Evolutionary conservation across 2,797 vertebrate genomes (phyloP), one percentile per base, ranked within the genome.

Genomic region (Leptatherina wallacei): DNA sequence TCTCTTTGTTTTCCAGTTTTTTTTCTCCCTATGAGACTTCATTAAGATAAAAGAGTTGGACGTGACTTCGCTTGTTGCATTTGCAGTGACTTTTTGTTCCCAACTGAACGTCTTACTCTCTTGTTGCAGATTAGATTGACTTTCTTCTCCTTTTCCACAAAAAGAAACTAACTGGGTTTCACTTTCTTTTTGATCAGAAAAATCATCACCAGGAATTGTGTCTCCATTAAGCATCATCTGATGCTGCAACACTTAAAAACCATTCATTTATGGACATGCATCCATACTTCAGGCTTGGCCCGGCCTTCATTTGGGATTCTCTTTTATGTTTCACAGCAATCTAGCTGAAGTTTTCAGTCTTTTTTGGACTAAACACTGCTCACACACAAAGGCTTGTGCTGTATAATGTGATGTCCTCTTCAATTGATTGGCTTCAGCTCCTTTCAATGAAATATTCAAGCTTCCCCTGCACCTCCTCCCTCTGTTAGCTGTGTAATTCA

Each of bases 371-470:
- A 70, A 83, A 81, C 78, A 65, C 61, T 27, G 66, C 58, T 65
- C 78, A 36, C 33, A 44, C 68, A 68, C 22, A n/a, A 52, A 62
- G 51, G 59, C 69, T 68, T 5, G 51, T 49, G 42, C 18, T 20
- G 42, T 44, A 47, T 63, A 81, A 86, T 61, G 57, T 61, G 64
- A 69, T 65, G 78, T 83, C 70, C 80, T 82, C 72, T 58, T 71
- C 78, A 65, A 80, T 80, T 83, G 85, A 87, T 89, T 84, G 84
- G 63, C 59, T 70, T 83, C 76, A 70, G 80, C 73, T 84, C 82
- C 62, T 76, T 82, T 86, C 75, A 80, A 72, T 92, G 77, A 84
- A 83, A 90, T 89, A 84, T 89, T 84, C 80, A 87, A 32, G 82
- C 69, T 78, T 75, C 33, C 71, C 69, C 47, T 75, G 66, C 70